Conservation (phyloP, 2,113 vertebrate species). For the Anhinga rufa region DNA sequence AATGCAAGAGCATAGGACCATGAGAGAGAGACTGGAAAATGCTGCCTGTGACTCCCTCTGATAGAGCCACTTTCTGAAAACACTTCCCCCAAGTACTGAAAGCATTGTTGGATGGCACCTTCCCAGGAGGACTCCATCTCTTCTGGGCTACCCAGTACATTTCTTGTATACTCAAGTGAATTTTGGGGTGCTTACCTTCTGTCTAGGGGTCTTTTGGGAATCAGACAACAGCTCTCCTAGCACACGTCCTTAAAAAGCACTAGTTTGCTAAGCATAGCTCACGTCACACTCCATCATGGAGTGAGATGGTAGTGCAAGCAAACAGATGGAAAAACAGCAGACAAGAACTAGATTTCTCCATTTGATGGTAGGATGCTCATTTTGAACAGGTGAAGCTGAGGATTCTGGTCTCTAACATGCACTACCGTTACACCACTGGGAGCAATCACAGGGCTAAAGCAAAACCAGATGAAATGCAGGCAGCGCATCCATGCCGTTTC, state of each 20-base stretch:
- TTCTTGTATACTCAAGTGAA: background rate
- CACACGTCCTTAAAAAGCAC: background rate
- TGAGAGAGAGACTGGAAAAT: background rate
- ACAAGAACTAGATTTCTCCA: background rate
- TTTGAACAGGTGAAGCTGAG: background rate
- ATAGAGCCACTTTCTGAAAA: background rate
- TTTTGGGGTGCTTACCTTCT: background rate
- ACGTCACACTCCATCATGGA: background rate
- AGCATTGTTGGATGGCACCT: background rate
- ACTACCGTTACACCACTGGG: background rate
- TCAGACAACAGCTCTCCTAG: background rate
- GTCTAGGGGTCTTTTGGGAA: background rate
- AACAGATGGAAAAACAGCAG: background rate
- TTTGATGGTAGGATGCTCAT: background rate
- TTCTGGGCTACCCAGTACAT: background rate
- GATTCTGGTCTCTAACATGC: background rate
- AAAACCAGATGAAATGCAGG: background rate
- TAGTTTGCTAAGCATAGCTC: background rate
- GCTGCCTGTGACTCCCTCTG: background rate
- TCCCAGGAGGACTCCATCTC: background rate
- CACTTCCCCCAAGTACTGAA: background rate
- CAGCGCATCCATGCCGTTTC: background rate
- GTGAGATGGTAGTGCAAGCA: background rate
- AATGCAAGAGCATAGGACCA: background rate
- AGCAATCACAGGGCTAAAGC: background rate